Evolutionary conservation across 2,113 vertebrate species (phyloP), one percentile per base, ranked within the genome.

Genomic region (Castor canadensis): DNA sequence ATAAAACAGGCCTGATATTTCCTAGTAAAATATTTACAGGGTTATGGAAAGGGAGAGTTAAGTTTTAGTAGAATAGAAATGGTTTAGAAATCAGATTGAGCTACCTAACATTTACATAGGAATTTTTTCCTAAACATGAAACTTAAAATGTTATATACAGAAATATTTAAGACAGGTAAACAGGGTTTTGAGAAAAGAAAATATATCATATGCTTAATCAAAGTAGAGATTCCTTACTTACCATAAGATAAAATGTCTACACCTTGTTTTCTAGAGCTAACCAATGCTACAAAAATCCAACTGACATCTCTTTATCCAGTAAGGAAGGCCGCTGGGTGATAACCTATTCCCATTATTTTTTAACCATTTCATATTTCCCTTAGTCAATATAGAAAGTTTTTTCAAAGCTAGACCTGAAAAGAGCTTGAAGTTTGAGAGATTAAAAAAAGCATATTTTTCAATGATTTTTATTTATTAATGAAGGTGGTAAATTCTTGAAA

Each of bases 41-140:
- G 85, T 93, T 73, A 77, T 81, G 45, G 17, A 87, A 95, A 81
- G 82, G 76, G 47, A 95, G 47, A 96, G 56, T 60, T 81, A 79
- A 89, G 45, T 60, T 11, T 85, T 54, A 9, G 64, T 9, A 3
- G 11, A 35, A 66, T 4, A 95, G 83, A 81, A 89, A n/a, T 62
- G 22, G 1, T 49, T 67, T 89, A 9, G 17, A 93, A 93, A 93
- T 71, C 5, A 77, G 40, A 28, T 58, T 79, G n/a, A 62, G 10
- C 54, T 85, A 95, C 1, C 17, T 49, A 83, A 28, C 26, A 94
- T 9, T 79, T 90, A 69, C 10, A 47, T 32, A 71, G 35, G 20
- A 95, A 76, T 1, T 81, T 75, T 40, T 10, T 3, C 32, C 32
- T 62, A 89, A 49, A 56, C 47, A 12, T 1, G 40, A 79, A 90